These are phyloP conservation scores for Elegia similella DNA, from an alignment of 2,888 invertebrate genomes.

Conservation along the genomic window DNA sequence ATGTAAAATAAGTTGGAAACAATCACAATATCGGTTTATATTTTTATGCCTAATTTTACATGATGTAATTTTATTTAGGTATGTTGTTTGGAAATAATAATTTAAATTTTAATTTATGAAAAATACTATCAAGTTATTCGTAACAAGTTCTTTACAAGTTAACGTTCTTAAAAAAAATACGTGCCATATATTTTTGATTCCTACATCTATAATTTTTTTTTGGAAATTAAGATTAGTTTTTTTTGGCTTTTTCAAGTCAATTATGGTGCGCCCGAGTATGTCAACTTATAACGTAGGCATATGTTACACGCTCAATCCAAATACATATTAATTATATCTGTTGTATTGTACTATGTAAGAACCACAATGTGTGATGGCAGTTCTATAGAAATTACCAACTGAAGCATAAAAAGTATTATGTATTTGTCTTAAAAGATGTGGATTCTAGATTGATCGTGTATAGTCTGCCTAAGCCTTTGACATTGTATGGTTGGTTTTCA, in stretches of 20 bases:
- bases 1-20: constrained; percentile 23
- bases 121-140: not conserved
- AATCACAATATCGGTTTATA: not conserved
- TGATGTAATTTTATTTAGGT: not conserved
- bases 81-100: not conserved
- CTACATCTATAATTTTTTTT: constrained; percentile 27
- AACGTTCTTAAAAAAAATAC: constrained; percentile 19
- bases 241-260: constrained; percentile 68
- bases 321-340: not conserved
- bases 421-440: no score
- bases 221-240: constrained; percentile 28
- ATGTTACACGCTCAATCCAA: not conserved
- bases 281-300: constrained; percentile 37
- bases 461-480: constrained; percentile 24
- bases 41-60: not conserved
- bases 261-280: constrained; percentile 72
- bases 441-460: constrained; percentile 18
- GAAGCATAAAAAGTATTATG: no score
- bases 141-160: not conserved
- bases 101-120: not conserved
- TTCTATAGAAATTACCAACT: no score
- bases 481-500: constrained; percentile 37
- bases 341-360: no score
- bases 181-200: constrained; percentile 40
- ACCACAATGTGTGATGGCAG: no score